Base-by-base conservation (phyloP, 2,888 invertebrate species). In the Chrysolina oricalcia region DNA sequence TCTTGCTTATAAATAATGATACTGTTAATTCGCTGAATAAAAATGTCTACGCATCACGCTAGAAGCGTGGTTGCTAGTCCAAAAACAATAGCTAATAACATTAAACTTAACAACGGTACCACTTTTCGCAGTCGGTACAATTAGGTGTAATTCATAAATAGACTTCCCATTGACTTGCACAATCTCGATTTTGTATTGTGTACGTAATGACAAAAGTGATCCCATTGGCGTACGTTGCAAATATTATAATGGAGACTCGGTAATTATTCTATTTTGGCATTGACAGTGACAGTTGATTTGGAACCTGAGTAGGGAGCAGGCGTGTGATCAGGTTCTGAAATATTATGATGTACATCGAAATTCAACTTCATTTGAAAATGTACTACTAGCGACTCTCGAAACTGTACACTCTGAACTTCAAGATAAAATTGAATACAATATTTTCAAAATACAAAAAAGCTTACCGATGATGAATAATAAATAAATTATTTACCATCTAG, bases 21-120 rank as follows among this genome's bases (percentile, higher is more conserved):
- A 72, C 74, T 74, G 77, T 77, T 75, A 75, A 72, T 75, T 62
- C 65, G 53, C 50, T 66, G 75, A 70, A 75, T 72, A 65, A 72
- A 75, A 75, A 69, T 72, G 46, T 72, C 72, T 75, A 72, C 75
- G 75, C 75, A 75, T 75, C 72, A 64, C 56, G 46, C 17, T 48
- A 46, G 66, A 23, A 46, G 66, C 17, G 63, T 40, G 53, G 56
- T 56, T 53, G 53, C 68, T 73, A 66, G 70, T 70, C 77, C 72
- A 73, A 79, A 79, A 77, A 79, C 79, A 79, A 79, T 79, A 53
- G 77, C 72, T 74, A 75, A 77, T 77, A 79, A 77, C 73, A 77
- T 77, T 77, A 79, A 74, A 79, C 66, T 74, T 68, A 65, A 75
- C 73, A 79, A 77, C 77, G 79, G 79, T 77, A 75, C 73, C 75